Evolutionary conservation across 35 echinoderm and acorn worm genomes (phyloP), one percentile per base, ranked within the genome.

Genomic region (Ophioderma brevispina): DNA sequence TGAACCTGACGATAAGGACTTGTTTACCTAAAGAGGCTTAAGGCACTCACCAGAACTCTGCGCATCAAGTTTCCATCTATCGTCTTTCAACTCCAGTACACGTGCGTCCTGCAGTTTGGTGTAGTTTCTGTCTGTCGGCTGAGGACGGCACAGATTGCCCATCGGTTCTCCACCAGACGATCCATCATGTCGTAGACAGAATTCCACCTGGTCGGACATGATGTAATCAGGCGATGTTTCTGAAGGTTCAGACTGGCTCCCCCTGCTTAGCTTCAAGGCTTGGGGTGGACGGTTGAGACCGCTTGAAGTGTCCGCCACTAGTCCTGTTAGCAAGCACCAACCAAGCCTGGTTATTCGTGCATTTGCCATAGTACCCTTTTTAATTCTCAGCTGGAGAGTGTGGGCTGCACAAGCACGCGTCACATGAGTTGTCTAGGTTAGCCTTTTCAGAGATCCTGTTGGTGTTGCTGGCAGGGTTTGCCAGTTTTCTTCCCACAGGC

Each of bases 341-440:
- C 78, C 34, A 80, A 39, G 6, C 13, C n/a, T 21, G 31, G 78
- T 4, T 2, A 34, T 31, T 11, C 78, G 13, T 39, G 78, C 13
- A 15, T 34, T 36, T 13, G 13, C 3, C 59, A 70, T 36, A 19
- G n/a, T n/a, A n/a, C n/a, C 79, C 79, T 36, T 35, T 81, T 1
- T 39, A 8, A 81, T 28, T 18, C 89, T 41, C 5, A 92, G 78
- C 64, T 87, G 91, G 13, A 92, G 85, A 39, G 85, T 92, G 80
- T 87, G 85, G 28, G 84, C 84, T 6, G 91, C 40, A 37, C 91
- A 92, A 32, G 31, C 39, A 0, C n/a, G 87, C 56, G 38, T 87
- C 84, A 30, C 31, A 0, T 37, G 56, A 40, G 0, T 21, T 55
- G 0, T 59, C 32, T 21, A 55, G 42, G 76, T 81, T 37, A 0